These are phyloP conservation scores for Cyclophora albipunctata DNA, from an alignment of 2,888 invertebrate species.

Conservation along the genomic window DNA sequence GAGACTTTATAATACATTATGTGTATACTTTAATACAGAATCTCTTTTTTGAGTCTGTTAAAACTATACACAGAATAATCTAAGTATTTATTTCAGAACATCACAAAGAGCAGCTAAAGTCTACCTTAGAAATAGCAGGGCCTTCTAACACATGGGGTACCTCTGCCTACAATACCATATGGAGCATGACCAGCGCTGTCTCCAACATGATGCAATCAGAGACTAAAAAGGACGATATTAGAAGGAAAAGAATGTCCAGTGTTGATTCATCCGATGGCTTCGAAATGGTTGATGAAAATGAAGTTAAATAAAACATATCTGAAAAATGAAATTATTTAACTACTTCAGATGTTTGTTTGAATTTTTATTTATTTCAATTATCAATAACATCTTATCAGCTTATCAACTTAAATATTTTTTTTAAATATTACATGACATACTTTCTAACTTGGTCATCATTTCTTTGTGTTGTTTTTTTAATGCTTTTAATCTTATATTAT, in stretches of 20 bases:
- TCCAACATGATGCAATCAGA: conserved; percentile 48
- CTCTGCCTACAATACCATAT: conserved; percentile 54
- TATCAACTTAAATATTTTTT: neutral
- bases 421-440: conserved; percentile 46
- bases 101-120: conserved; percentile 43
- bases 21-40: neutral
- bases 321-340: neutral
- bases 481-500: conserved; percentile 54
- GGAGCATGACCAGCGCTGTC: conserved; percentile 53
- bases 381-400: neutral
- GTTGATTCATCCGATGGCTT: conserved; percentile 66
- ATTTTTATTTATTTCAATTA: conserved; percentile 9
- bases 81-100: conserved; percentile 36
- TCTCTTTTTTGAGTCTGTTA: neutral
- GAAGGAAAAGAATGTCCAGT: conserved; percentile 51
- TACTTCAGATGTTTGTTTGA: conserved; percentile 6
- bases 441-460: conserved; percentile 60
- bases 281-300: conserved; percentile 65
- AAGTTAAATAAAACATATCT: conserved; percentile 38
- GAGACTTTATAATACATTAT: too few relatives aligned
- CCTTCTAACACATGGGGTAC: conserved; percentile 48
- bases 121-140: conserved; percentile 48
- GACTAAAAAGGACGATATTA: conserved; percentile 24
- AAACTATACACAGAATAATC: neutral
- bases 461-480: conserved; percentile 65